phyloP scores from a whole-genome alignment of 2,797 vertebrate genomes.

The Sebastes hubbsi region DNA sequence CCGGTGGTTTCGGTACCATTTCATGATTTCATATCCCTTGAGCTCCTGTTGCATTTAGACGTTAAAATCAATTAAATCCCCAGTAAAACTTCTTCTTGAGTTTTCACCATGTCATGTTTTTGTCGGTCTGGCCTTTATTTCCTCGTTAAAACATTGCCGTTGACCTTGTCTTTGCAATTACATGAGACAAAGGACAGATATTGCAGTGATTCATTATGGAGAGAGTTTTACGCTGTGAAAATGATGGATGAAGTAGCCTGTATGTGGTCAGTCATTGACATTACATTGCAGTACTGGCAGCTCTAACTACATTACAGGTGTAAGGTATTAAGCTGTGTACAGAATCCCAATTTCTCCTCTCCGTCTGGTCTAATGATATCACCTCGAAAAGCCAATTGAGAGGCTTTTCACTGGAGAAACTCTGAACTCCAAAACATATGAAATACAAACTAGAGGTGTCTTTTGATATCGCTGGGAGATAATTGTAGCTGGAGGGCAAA shows the following conservation, averaged over 20 bases:
- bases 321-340: slow-evolving; percentile 11
- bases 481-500: slow-evolving; percentile 4
- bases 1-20: background rate
- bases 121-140: background rate
- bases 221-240: background rate
- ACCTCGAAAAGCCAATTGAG: background rate
- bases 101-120: background rate
- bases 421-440: background rate
- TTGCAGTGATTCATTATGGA: slow-evolving; percentile 13
- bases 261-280: slow-evolving; percentile 16
- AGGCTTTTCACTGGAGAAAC: background rate
- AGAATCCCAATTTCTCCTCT: slow-evolving; percentile 8
- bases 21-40: background rate
- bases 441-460: background rate
- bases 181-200: background rate
- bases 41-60: background rate
- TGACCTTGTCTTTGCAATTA: slow-evolving; percentile 10
- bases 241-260: slow-evolving; percentile 18
- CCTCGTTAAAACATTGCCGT: background rate
- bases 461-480: background rate
- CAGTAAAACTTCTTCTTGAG: background rate
- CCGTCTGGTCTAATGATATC: background rate
- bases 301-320: slow-evolving; percentile 25
- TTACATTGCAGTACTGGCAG: background rate
- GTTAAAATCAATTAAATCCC: background rate